Evolutionary conservation across 2,888 invertebrate genomes (phyloP).

Genomic region (Caradrina clavipalpis): DNA sequence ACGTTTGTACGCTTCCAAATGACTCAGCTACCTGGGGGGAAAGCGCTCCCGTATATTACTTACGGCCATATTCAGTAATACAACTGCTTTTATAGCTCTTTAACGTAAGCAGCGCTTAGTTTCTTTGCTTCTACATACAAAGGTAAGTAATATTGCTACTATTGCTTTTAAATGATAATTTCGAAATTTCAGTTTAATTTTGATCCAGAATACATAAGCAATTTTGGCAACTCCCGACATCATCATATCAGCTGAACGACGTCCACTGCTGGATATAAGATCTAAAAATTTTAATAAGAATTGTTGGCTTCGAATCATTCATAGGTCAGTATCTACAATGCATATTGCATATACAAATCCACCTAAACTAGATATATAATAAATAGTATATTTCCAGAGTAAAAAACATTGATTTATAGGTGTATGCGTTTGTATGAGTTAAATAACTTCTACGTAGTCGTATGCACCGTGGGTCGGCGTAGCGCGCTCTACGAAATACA

Average conservation of each 20-base stretch:
- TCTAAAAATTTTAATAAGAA: too few species aligned
- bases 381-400: not conserved
- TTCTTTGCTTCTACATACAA: constrained; percentile 17
- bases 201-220: too few species aligned
- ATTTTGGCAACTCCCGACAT: too few species aligned
- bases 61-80: constrained; percentile 46
- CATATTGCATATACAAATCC: not conserved
- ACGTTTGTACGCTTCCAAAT: constrained; percentile 48
- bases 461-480: constrained; percentile 4
- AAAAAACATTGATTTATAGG: not conserved
- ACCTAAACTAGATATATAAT: not conserved
- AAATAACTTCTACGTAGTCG: constrained; percentile 11
- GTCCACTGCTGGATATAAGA: too few species aligned
- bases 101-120: constrained; percentile 23
- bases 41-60: constrained; percentile 52
- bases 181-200: too few species aligned
- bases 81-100: constrained; percentile 53
- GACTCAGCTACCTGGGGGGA: constrained; percentile 47
- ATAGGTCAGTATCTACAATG: too few species aligned
- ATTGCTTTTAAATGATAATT: too few species aligned
- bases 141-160: not conserved
- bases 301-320: too few species aligned
- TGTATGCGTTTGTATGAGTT: constrained; percentile 1
- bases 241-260: too few species aligned
- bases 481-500: constrained; percentile 23